A percentile compares a stretch with the other conserved stretches of the same genome.
These are phyloP conservation scores for Mesaphorura yosii DNA, from an alignment of 1,140 invertebrate species.

Conservation along the genomic window DNA sequence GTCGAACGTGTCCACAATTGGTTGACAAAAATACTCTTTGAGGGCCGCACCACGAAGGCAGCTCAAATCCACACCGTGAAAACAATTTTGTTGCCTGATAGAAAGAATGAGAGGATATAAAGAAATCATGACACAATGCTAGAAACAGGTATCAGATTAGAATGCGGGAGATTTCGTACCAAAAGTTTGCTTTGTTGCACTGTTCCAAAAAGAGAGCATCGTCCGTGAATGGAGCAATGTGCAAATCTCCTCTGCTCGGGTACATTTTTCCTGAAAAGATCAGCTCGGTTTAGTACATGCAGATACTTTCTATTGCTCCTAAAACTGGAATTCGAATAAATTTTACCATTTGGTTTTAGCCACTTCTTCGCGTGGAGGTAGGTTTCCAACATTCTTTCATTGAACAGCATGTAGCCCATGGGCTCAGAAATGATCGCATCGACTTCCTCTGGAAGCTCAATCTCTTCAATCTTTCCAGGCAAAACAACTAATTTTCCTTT, in stretches of 20 bases:
- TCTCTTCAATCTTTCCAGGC: constrained; percentile 97
- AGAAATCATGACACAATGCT: constrained; percentile 5
- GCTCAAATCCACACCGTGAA: constrained; percentile 94
- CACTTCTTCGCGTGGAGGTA: constrained; percentile 98
- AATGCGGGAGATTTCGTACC: constrained; percentile 45
- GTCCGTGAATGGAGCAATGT: constrained; percentile 97
- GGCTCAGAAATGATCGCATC: constrained; percentile 98
- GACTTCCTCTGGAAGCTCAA: constrained; percentile 84
- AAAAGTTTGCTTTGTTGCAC: constrained; percentile 97
- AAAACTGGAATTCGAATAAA: no score
- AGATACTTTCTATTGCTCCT: no score
- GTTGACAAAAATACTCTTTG: constrained; percentile 88
- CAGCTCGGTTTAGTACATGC: constrained; percentile 10
- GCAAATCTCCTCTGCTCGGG: constrained; percentile 87
- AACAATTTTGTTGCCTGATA: constrained; percentile 78
- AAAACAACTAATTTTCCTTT: constrained; percentile 79
- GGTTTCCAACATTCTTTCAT: constrained; percentile 98
- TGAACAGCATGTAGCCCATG: constrained; percentile 99
- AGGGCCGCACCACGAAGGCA: constrained; percentile 79
- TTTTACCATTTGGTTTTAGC: constrained; percentile 70
- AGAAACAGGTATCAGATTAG: not conserved
- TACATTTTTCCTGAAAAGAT: constrained; percentile 66
- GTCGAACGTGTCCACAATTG: constrained; percentile 98
- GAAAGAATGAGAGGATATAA: constrained; percentile 4
- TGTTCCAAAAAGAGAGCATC: constrained; percentile 97